Evolutionary conservation across 2,888 invertebrate species (phyloP).

Genomic region (Drosophila prostipennis): DNA sequence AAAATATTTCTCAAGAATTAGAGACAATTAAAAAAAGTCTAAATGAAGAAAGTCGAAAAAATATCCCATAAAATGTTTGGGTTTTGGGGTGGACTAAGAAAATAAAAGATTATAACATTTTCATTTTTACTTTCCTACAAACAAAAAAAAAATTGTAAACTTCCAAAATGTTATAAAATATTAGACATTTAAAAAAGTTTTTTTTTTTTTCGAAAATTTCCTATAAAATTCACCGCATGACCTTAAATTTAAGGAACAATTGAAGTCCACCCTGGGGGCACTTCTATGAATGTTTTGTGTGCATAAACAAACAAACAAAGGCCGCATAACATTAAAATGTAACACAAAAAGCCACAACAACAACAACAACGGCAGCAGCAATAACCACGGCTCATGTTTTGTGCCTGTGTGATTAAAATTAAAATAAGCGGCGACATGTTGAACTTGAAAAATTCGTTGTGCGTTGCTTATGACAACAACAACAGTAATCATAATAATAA

Average conservation of each 20-base stretch:
- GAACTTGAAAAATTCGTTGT: conserved; percentile 58
- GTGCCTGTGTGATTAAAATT: conserved; percentile 56
- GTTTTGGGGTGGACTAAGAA: too few species aligned
- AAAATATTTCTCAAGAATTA: too few species aligned
- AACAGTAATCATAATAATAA: conserved; percentile 6
- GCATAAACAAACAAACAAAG: conserved; percentile 43
- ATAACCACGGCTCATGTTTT: conserved; percentile 36
- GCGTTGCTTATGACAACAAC: conserved; percentile 28
- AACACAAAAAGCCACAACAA: conserved; percentile 42
- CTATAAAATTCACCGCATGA: not conserved
- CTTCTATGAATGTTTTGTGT: conserved; percentile 20
- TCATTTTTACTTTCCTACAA: too few species aligned
- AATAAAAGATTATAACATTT: too few species aligned
- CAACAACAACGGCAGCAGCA: conserved; percentile 7
- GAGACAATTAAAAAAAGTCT: too few species aligned
- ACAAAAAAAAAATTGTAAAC: too few species aligned
- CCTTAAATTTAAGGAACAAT: conserved; percentile 12
- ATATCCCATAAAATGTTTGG: too few species aligned
- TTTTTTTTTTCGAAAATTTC: not conserved
- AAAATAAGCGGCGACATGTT: conserved; percentile 54
- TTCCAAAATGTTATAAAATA: too few species aligned
- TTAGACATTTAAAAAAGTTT: too few species aligned
- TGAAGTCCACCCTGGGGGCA: conserved; percentile 14
- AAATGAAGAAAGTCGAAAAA: too few species aligned
- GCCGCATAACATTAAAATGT: conserved; percentile 46